Evolutionary conservation across 1,140 invertebrate genomes (phyloP), one percentile per base, ranked within the genome.

Genomic region (Antheraea pernyi): DNA sequence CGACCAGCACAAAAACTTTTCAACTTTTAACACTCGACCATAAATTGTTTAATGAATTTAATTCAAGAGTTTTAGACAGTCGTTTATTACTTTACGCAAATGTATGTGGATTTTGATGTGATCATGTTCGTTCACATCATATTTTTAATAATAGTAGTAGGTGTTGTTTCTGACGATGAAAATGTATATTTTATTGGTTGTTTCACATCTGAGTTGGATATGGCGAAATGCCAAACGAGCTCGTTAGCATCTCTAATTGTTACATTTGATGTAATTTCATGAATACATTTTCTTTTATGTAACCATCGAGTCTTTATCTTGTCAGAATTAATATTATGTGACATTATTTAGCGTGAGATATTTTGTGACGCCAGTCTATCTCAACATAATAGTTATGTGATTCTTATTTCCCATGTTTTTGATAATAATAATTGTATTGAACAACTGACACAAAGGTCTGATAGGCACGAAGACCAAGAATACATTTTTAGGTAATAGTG

Each of bases 101-200:
- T 53, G 16, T 53, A n/a, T 53, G 46, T 53, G 16, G 13, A 16
- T 53, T 53, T 53, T 53, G 16, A 53, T 53, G 46, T 53, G 46
- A 53, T 53, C 46, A 53, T 53, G 16, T 53, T 53, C 46, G 11
- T 53, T 53, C 46, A 53, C 11, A 53, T 53, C 6, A 53, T 53
- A n/a, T 53, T 13, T 53, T 53, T 53, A 53, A 53, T 53, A 16
- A 53, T 53, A 11, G 13, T n/a, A 53, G 16, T 53, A 16, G 46
- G 46, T 42, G 39, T 53, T 53, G 16, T 13, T 53, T 9, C 13
- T n/a, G 46, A 53, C 16, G 46, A 53, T 53, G 46, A 53, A 53
- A 53, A 53, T 53, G 13, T 13, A 53, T 53, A 53, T 53, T 53
- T 53, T 53, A 53, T 53, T 53, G 46, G 46, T 53, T 53, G 46